Conservation (phyloP, 2,113 vertebrate species). For the Pluvialis apricaria region DNA sequence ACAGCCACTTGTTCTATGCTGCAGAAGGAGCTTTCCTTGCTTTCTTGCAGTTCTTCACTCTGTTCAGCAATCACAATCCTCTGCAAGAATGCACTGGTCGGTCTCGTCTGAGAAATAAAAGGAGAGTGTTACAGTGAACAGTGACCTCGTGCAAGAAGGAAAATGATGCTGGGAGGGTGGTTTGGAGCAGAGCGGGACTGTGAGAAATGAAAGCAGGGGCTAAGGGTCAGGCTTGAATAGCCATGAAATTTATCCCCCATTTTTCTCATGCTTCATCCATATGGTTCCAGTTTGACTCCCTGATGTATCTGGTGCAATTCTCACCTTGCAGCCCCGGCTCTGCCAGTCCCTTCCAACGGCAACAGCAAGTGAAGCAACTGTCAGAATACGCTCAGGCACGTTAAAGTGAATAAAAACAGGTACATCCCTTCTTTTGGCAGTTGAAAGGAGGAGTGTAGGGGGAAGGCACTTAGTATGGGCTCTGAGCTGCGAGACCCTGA, state of each 20-base stretch:
- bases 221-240: not conserved
- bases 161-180: not conserved
- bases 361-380: not conserved
- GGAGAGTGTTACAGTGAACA: not conserved
- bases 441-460: not conserved
- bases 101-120: not conserved
- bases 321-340: not conserved
- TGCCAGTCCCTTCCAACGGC: not conserved
- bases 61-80: not conserved
- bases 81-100: not conserved
- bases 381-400: not conserved
- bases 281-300: not conserved
- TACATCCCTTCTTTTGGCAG: not conserved
- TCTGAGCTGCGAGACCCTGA: not conserved
- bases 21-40: not conserved
- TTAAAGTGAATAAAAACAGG: not conserved
- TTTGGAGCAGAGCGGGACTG: not conserved
- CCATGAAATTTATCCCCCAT: not conserved
- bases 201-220: not conserved
- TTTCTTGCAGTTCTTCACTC: not conserved
- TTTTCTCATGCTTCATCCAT: not conserved
- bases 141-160: accelerated
- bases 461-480: not conserved
- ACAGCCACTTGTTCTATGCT: not conserved
- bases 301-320: not conserved